Evolutionary conservation across 1,140 invertebrate genomes (phyloP).

Genomic region (roundworm (Caenorhabditis elegans)): WBcel235 BX284602.5:466001-466500

Average conservation of each 20-base stretch:
- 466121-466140: neutral
- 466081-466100: neutral
- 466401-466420: slow-evolving; percentile 29
- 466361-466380: no score
- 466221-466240: slow-evolving; percentile 82
- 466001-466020: no score
- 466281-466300: no score
- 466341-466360: neutral
- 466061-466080: neutral
- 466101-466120: neutral
- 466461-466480: slow-evolving; percentile 98
- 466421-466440: slow-evolving; percentile 71
- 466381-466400: neutral
- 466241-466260: slow-evolving; percentile 81
- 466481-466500: slow-evolving; percentile 99
- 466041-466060: neutral
- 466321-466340: no score
- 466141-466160: neutral
- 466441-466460: slow-evolving; percentile 97
- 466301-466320: no score
- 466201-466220: slow-evolving; percentile 97
- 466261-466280: no score
- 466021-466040: no score
- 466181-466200: slow-evolving; percentile 91
- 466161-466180: slow-evolving; percentile 83